Evolutionary conservation across 2,113 vertebrate species (phyloP).

Genomic region (Murina feae): DNA sequence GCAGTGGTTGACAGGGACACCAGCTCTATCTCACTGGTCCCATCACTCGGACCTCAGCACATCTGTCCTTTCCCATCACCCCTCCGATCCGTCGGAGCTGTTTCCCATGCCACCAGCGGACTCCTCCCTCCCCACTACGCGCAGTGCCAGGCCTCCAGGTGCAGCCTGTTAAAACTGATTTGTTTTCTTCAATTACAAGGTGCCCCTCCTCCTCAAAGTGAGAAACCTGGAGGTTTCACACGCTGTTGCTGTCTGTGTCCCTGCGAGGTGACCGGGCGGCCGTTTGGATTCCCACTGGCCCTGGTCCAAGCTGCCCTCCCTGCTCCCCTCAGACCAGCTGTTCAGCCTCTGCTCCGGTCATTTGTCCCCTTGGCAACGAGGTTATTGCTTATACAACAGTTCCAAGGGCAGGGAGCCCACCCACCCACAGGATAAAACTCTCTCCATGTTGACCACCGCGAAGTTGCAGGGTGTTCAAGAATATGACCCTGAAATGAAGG

Average conservation of each 20-base stretch:
- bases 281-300: not conserved
- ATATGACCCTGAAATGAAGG: not conserved
- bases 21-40: not conserved
- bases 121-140: not conserved
- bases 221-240: not conserved
- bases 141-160: not conserved
- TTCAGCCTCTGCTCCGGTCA: not conserved
- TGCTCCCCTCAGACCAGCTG: slow-evolving; percentile 39
- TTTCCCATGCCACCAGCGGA: not conserved
- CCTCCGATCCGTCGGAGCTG: not conserved
- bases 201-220: not conserved
- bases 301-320: not conserved
- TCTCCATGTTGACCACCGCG: not conserved
- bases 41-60: fast-evolving
- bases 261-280: not conserved
- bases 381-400: slow-evolving; percentile 15
- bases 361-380: slow-evolving; percentile 56
- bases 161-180: not conserved
- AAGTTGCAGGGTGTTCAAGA: not conserved
- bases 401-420: not conserved
- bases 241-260: not conserved
- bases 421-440: not conserved
- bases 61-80: not conserved
- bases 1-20: not conserved
- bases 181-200: not conserved